Percentiles rank a stretch among this genome's conserved stretches.
Conservation (phyloP, 2,888 invertebrate species). For the Mesorhabditis spiculigera region DNA sequence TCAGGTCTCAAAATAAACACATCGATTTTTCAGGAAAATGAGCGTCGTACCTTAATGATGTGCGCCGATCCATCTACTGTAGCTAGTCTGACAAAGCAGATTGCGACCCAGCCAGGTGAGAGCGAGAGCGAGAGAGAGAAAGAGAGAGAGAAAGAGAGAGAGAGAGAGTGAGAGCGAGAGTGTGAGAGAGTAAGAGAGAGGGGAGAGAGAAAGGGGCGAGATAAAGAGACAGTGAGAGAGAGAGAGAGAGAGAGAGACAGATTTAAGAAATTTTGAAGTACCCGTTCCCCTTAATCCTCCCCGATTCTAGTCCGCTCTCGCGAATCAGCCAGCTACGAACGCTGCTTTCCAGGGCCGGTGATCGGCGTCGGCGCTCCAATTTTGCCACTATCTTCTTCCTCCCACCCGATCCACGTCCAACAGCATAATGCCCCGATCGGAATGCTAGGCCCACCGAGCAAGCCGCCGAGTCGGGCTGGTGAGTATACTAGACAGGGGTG, state of each 20-base stretch:
- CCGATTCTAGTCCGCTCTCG: no score
- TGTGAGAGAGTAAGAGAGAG: not conserved
- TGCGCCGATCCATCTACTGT: not conserved
- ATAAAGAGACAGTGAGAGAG: not conserved
- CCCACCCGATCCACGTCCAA: not conserved
- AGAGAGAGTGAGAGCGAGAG: not conserved
- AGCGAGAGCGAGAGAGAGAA: not conserved
- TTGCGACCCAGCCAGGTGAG: not conserved
- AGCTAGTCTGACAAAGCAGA: not conserved
- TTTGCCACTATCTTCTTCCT: not conserved
- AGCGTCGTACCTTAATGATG: not conserved
- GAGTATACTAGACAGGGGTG: no score
- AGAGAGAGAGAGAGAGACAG: not conserved
- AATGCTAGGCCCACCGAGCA: conserved; percentile 4
- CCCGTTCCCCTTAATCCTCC: not conserved
- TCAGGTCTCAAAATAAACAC: not conserved
- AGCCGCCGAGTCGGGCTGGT: conserved; percentile 4
- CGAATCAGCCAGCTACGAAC: no score
- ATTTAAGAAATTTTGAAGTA: not conserved
- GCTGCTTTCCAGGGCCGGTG: not conserved
- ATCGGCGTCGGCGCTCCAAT: not conserved
- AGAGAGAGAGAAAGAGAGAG: not conserved
- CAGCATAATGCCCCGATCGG: not conserved
- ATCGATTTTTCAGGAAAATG: not conserved
- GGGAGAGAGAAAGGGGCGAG: not conserved